A percentile compares a stretch with the other conserved stretches of the same genome.
phyloP scores from a whole-genome alignment of 2,797 vertebrate genomes.

The Megaceryle alcyon region DNA sequence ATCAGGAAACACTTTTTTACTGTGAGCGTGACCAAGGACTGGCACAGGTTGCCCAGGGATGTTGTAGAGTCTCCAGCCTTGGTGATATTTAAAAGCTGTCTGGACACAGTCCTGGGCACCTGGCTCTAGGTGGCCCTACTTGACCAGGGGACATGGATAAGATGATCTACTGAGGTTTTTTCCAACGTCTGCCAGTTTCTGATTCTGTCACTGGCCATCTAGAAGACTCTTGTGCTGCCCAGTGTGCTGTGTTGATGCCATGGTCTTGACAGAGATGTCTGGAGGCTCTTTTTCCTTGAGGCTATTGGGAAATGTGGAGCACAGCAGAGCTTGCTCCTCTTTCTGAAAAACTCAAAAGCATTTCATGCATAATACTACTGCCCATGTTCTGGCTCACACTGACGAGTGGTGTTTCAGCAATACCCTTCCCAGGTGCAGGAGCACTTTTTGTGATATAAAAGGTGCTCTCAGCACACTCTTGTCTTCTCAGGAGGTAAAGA shows the following conservation, averaged over 20 bases:
- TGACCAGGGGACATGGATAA: no score
- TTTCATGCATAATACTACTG: neutral
- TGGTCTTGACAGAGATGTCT: neutral
- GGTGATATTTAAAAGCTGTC: no score
- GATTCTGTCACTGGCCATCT: neutral
- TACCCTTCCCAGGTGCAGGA: fast-evolving
- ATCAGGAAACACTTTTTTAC: no score
- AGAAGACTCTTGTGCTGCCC: neutral
- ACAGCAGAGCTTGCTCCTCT: neutral
- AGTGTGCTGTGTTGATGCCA: neutral
- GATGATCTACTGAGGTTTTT: no score
- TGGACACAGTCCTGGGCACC: no score
- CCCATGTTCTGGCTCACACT: neutral
- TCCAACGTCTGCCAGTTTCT: neutral
- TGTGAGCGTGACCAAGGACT: no score
- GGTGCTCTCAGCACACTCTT: neutral
- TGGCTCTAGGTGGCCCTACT: no score
- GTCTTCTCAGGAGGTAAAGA: neutral
- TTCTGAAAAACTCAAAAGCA: neutral
- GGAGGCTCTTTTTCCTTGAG: neutral
- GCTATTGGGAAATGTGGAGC: neutral
- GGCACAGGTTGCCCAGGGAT: no score
- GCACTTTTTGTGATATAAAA: neutral
- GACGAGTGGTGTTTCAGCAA: fast-evolving
- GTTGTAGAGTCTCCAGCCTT: no score